Evolutionary conservation across 1,140 invertebrate genomes (phyloP).

Genomic region (Dendrolimus kikuchii): DNA sequence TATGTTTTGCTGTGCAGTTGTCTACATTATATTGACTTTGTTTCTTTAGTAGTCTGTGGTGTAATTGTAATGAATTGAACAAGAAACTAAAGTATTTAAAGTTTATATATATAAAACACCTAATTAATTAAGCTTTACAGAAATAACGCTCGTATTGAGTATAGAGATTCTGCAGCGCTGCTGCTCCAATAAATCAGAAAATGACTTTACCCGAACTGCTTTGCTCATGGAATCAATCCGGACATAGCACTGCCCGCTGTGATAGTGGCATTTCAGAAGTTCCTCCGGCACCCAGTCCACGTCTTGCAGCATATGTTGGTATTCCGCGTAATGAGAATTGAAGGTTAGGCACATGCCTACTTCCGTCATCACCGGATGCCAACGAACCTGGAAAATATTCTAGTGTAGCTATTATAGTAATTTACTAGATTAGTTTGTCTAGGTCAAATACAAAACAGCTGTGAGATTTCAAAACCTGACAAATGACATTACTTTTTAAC

Average conservation of each 20-base stretch:
- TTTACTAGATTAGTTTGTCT: not conserved
- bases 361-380: slow-evolving; percentile 72
- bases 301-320: slow-evolving; percentile 29
- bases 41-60: too few relatives aligned
- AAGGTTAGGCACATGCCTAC: slow-evolving; percentile 72
- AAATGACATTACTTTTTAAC: too few relatives aligned
- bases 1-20: too few relatives aligned
- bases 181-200: not conserved
- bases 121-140: too few relatives aligned
- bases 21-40: too few relatives aligned
- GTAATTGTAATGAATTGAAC: too few relatives aligned
- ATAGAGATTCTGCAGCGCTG: too few relatives aligned
- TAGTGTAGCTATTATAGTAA: not conserved
- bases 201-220: slow-evolving; percentile 44
- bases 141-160: too few relatives aligned
- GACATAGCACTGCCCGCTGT: slow-evolving; percentile 70
- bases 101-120: too few relatives aligned
- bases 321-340: slow-evolving; percentile 66
- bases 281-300: slow-evolving; percentile 22
- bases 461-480: too few relatives aligned
- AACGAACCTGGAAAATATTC: slow-evolving; percentile 37
- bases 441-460: too few relatives aligned
- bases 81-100: too few relatives aligned
- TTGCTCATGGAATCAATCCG: slow-evolving; percentile 49
- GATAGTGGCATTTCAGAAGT: slow-evolving; percentile 69